phyloP scores from a whole-genome alignment of 2,888 invertebrate species.

The Oasisia sp. region DNA sequence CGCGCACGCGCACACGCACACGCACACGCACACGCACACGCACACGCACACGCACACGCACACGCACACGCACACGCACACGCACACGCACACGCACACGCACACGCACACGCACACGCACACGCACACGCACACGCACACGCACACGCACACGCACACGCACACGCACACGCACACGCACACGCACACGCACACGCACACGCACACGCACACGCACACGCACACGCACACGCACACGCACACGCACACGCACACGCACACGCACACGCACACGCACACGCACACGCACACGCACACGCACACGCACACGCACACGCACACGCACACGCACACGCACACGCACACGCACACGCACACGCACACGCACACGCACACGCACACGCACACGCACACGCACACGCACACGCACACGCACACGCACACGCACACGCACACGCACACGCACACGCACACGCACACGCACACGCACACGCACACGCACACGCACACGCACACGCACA shows the following conservation, averaged over 20 bases:
- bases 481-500: conserved; percentile 22
- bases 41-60: conserved; percentile 20
- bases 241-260: conserved; percentile 22
- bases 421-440: not conserved
- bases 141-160: conserved; percentile 14
- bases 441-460: conserved; percentile 20
- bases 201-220: not conserved
- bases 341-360: not conserved
- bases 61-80: conserved; percentile 20
- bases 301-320: conserved; percentile 22
- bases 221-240: conserved; percentile 9
- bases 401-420: no score
- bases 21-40: conserved; percentile 17
- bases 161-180: conserved; percentile 21
- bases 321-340: conserved; percentile 21
- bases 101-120: conserved; percentile 20
- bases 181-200: conserved; percentile 20
- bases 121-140: conserved; percentile 17
- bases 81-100: conserved; percentile 21
- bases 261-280: conserved; percentile 22
- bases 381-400: no score
- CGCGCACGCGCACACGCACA: not conserved
- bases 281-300: conserved; percentile 23
- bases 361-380: no score
- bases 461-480: conserved; percentile 18